Evolutionary conservation across 2,888 invertebrate species (phyloP).

Genomic region (Cantharis rufa): DNA sequence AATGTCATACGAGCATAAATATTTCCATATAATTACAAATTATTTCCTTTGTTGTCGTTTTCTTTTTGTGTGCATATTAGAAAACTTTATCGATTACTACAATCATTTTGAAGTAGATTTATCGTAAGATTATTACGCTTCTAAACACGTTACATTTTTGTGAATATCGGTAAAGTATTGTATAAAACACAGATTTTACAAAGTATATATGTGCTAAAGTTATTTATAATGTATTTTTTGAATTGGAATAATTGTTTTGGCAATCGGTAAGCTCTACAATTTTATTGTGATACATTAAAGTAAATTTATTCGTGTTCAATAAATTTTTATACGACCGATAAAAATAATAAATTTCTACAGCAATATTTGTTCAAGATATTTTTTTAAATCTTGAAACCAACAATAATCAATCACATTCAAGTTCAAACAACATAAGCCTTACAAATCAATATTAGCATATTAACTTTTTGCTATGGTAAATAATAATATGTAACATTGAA

Average conservation of each 20-base stretch:
- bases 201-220: background rate
- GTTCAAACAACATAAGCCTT: background rate
- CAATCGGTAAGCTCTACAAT: background rate
- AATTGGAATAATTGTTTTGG: background rate
- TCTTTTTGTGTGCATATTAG: background rate
- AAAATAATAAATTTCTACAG: background rate
- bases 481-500: background rate
- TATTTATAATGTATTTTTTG: background rate
- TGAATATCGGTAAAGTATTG: background rate
- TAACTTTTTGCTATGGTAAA: background rate
- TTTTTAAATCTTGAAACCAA: background rate
- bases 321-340: background rate
- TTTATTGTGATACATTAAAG: background rate
- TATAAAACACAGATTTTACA: background rate
- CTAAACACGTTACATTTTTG: background rate
- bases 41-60: background rate
- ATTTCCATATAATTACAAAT: background rate
- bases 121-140: background rate
- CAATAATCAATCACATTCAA: slow-evolving; percentile 3
- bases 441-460: background rate
- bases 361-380: background rate
- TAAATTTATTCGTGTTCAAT: background rate
- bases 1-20: background rate
- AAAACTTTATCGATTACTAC: background rate
- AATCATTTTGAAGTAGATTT: background rate